Percentiles rank a stretch among this genome's conserved stretches.
These are phyloP conservation scores for Sminthurinus aureus DNA, from an alignment of 2,888 invertebrate genomes.

Conservation along the genomic window DNA sequence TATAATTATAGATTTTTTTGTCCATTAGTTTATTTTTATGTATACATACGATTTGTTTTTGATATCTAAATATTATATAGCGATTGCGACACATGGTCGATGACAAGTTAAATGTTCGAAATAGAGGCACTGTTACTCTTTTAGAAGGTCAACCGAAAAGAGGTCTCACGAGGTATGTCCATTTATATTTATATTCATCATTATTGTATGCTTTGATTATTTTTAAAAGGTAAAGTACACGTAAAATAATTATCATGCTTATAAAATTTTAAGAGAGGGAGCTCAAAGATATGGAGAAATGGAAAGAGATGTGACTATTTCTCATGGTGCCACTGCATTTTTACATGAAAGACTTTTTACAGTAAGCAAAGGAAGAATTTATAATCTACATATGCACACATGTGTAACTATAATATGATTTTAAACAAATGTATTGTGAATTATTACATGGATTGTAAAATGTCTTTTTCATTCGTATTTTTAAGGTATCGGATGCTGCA, in stretches of 20 bases:
- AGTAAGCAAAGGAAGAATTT: no score
- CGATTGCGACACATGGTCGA: slow-evolving; percentile 73
- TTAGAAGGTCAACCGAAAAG: slow-evolving; percentile 71
- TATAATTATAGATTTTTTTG: not conserved
- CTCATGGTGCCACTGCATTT: slow-evolving; percentile 71
- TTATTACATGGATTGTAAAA: no score
- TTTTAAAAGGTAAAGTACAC: no score
- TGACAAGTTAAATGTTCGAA: slow-evolving; percentile 70
- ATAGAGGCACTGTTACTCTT: slow-evolving; percentile 68
- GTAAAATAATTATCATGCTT: not conserved
- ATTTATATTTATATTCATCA: slow-evolving; percentile 18
- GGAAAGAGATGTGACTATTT: slow-evolving; percentile 72
- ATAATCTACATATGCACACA: no score
- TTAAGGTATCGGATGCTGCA: slow-evolving; percentile 68
- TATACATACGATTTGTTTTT: not conserved
- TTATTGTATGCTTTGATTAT: not conserved
- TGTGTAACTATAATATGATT: no score
- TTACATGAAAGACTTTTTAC: slow-evolving; percentile 69
- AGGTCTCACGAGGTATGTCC: slow-evolving; percentile 67
- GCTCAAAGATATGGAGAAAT: slow-evolving; percentile 72
- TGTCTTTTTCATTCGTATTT: not conserved
- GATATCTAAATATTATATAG: slow-evolving; percentile 58
- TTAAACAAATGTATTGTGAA: no score
- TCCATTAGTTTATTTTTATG: not conserved
- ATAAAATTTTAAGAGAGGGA: slow-evolving; percentile 65